phyloP scores from a whole-genome alignment of 1,140 invertebrate genomes.

The Platyscapa corneri region DNA sequence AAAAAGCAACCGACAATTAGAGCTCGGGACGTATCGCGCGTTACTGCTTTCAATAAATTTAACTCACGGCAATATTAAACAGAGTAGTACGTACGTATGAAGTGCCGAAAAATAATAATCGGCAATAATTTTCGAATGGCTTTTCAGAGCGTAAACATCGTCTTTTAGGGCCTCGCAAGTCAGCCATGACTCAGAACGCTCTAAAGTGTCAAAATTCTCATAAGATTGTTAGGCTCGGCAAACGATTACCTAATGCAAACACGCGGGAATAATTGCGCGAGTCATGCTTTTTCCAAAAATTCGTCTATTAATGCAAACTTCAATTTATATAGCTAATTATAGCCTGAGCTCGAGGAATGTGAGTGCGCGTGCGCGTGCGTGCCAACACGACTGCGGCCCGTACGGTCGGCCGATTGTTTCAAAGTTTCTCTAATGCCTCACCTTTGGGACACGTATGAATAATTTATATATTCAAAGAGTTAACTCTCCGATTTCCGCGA shows the following conservation, averaged over 20 bases:
- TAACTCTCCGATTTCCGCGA: constrained; percentile 43
- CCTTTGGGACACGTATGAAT: constrained; percentile 40
- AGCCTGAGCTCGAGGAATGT: not conserved
- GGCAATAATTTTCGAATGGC: not conserved
- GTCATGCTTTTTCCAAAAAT: not conserved
- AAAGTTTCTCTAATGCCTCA: constrained; percentile 49
- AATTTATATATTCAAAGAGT: constrained; percentile 48
- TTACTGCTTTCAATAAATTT: not conserved
- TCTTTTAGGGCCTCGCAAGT: not conserved
- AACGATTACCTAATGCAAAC: not conserved
- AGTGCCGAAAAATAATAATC: not conserved
- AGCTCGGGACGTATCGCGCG: not conserved
- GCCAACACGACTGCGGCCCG: not conserved
- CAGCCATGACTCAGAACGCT: not conserved
- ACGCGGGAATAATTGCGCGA: not conserved
- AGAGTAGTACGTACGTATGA: not conserved
- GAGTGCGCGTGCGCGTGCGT: not conserved
- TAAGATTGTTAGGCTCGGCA: not conserved
- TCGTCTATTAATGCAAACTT: not conserved
- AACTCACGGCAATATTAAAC: not conserved
- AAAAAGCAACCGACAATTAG: not conserved
- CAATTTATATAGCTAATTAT: constrained; percentile 7
- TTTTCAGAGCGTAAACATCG: not conserved
- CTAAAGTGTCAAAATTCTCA: constrained; percentile 13
- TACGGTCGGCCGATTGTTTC: constrained; percentile 19